Conservation (phyloP, 1,140 invertebrate species). For the Fopius arisanus region DNA sequence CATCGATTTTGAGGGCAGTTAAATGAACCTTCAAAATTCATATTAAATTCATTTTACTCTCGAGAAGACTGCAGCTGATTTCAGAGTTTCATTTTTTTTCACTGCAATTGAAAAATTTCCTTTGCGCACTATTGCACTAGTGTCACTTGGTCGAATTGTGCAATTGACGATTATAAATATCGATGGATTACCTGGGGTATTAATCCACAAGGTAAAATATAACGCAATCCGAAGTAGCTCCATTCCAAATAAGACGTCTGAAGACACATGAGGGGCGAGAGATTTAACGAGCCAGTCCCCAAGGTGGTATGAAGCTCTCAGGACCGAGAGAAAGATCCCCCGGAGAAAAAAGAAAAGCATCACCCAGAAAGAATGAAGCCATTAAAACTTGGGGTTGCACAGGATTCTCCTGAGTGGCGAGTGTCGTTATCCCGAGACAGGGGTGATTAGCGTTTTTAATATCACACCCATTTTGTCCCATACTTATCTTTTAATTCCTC, state of each 20-base stretch:
- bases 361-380: conserved; percentile 11
- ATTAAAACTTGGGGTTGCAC: conserved; percentile 30
- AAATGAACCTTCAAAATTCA: neutral
- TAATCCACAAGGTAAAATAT: too few species aligned
- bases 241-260: conserved; percentile 22
- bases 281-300: conserved; percentile 32
- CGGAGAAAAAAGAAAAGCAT: conserved; percentile 24
- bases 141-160: too few species aligned
- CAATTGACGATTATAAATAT: too few species aligned
- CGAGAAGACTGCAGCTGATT: neutral
- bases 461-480: conserved; percentile 22
- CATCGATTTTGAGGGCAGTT: conserved; percentile 27
- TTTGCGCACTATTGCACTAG: too few species aligned
- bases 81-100: too few species aligned
- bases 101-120: too few species aligned
- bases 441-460: conserved; percentile 37
- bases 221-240: too few species aligned
- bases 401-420: conserved; percentile 15
- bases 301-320: conserved; percentile 21
- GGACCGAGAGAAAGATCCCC: neutral
- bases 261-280: conserved; percentile 1
- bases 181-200: too few species aligned
- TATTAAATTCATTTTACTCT: neutral
- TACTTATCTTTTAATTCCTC: conserved; percentile 27
- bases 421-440: conserved; percentile 28